Evolutionary conservation across 2,888 invertebrate species (phyloP).

Genomic region (Carpatolechia fugitivella): DNA sequence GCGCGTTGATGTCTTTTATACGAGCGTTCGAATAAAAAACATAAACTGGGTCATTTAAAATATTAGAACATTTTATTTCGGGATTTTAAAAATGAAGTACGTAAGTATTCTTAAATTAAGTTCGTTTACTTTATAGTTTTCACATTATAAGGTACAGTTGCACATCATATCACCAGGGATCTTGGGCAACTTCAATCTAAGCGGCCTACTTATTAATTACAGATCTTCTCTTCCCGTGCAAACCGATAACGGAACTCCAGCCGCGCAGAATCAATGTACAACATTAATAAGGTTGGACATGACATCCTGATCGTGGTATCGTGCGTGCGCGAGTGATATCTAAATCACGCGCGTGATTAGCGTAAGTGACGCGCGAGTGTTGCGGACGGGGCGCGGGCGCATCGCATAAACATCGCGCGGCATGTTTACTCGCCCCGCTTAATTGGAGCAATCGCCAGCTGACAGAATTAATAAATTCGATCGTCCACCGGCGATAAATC

Average conservation of each 20-base stretch:
- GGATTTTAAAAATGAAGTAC: too few species aligned
- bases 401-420: constrained; percentile 57
- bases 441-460: constrained; percentile 69
- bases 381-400: constrained; percentile 26
- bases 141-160: not conserved
- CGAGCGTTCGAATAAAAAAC: not conserved
- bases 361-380: constrained; percentile 44
- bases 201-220: not conserved
- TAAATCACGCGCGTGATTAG: constrained; percentile 47
- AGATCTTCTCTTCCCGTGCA: not conserved
- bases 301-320: constrained; percentile 15
- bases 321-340: constrained; percentile 30
- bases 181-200: not conserved
- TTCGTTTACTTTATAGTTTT: not conserved
- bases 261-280: constrained; percentile 4
- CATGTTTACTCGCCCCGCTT: constrained; percentile 66
- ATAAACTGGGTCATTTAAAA: not conserved
- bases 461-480: constrained; percentile 72
- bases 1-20: not conserved
- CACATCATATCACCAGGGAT: not conserved
- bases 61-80: too few species aligned
- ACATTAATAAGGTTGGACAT: constrained; percentile 13
- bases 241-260: constrained; percentile 4
- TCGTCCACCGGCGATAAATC: constrained; percentile 58
- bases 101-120: too few species aligned